Percentiles rank a stretch among this genome's conserved stretches.
These are phyloP conservation scores for Etia nguti DNA, from an alignment of 2,113 vertebrate species.

Conservation along the genomic window DNA sequence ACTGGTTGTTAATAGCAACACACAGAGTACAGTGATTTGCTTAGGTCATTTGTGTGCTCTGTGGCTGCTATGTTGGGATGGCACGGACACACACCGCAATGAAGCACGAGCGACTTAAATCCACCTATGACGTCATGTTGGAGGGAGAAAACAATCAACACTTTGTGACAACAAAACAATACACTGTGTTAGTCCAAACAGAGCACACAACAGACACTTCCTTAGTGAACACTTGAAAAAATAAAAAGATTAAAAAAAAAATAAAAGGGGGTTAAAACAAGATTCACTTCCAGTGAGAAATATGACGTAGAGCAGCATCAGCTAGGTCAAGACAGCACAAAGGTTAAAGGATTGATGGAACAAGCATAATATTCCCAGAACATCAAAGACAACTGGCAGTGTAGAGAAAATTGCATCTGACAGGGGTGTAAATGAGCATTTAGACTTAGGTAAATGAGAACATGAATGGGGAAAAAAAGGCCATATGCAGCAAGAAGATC, in stretches of 20 bases:
- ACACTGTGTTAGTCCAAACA: constrained; percentile 45
- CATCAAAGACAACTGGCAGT: neutral
- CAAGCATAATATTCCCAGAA: neutral
- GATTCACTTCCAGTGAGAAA: neutral
- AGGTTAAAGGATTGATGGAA: neutral
- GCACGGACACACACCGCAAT: constrained; percentile 46
- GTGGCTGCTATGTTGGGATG: constrained; percentile 19
- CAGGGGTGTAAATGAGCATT: neutral
- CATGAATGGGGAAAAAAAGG: neutral
- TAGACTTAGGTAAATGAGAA: neutral
- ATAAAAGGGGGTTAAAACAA: constrained; percentile 18
- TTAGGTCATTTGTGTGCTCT: constrained; percentile 1
- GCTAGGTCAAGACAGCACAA: neutral
- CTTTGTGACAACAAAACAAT: constrained; percentile 61
- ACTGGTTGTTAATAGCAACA: constrained; percentile 36
- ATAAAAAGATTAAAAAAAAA: neutral
- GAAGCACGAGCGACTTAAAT: constrained; percentile 34
- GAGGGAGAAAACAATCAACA: constrained; percentile 55
- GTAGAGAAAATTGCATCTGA: neutral
- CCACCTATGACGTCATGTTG: constrained; percentile 47
- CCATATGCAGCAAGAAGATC: neutral
- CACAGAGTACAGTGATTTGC: neutral
- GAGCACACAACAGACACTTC: constrained; percentile 19
- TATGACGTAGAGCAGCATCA: neutral
- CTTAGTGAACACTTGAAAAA: constrained; percentile 1